Evolutionary conservation across 2,797 vertebrate genomes (phyloP).

Genomic region (Sebastes vulpes): DNA sequence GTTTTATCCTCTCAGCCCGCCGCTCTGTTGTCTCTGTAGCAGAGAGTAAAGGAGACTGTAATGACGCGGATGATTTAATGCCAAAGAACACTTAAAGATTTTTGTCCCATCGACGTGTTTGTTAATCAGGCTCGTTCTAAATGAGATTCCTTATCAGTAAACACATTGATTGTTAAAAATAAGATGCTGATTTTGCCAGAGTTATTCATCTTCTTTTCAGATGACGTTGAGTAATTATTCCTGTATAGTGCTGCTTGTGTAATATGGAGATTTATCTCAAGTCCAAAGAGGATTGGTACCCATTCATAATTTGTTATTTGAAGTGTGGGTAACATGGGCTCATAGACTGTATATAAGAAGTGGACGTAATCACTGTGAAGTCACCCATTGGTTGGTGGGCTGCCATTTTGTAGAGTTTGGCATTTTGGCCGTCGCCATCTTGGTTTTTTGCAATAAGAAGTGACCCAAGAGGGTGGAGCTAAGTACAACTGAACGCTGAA

Average conservation of each 20-base stretch:
- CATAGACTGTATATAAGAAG: too few relatives aligned
- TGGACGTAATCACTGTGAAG: too few relatives aligned
- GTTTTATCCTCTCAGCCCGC: neutral
- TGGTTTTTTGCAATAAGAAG: too few relatives aligned
- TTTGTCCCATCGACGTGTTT: constrained; percentile 25
- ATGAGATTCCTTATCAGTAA: constrained; percentile 63
- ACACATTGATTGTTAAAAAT: constrained; percentile 65
- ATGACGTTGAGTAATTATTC: constrained; percentile 35
- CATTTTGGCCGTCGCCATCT: too few relatives aligned
- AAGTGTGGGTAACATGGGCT: neutral
- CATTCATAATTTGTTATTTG: neutral
- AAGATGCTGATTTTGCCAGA: constrained; percentile 46
- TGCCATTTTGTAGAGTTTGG: too few relatives aligned
- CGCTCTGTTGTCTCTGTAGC: neutral
- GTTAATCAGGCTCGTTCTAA: constrained; percentile 50
- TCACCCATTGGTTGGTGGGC: too few relatives aligned
- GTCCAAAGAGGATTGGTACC: neutral
- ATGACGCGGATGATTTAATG: constrained; percentile 45
- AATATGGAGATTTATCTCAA: constrained; percentile 20
- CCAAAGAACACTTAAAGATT: constrained; percentile 46
- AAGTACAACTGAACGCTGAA: too few relatives aligned
- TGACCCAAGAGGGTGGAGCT: too few relatives aligned
- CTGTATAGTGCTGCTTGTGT: neutral
- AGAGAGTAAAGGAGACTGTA: constrained; percentile 21
- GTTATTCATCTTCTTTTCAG: constrained; percentile 52